Evolutionary conservation across 2,888 invertebrate species (phyloP), one percentile per base, ranked within the genome.

Genomic region (Drosophila flavopinicola): DNA sequence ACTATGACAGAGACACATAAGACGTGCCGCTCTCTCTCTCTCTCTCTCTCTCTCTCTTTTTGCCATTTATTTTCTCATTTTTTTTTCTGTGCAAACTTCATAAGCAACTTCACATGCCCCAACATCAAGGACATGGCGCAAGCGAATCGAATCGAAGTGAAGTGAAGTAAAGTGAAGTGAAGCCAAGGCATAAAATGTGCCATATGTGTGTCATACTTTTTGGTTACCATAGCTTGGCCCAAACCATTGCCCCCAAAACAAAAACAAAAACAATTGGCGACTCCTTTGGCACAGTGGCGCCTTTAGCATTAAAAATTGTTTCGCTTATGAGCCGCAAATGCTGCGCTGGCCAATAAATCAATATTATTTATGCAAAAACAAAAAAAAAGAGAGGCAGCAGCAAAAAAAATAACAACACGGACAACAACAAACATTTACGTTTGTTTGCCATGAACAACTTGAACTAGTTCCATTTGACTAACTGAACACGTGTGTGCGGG

Each of bases 291-390:
- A 24, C 53, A 47, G 53, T 35, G 74, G 58, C 58, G 58, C 45
- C 59, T 74, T 77, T 71, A 66, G 80, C 85, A 86, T 80, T 86
- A 80, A 86, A 70, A 74, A 80, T 86, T 44, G 78, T 59, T 66
- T 65, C 75, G 76, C 70, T 82, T 79, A 73, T 86, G 73, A 73
- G 77, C 78, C 85, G 65, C 82, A 85, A 79, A 86, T 80, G 74
- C 64, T 79, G 78, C 73, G 83, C 85, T 75, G 78, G 44, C 69
- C 84, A 82, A 83, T 85, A 85, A 85, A 85, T 85, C 85, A 88
- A 85, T 85, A 85, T 79, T 87, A 79, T 85, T 87, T 83, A 84
- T 84, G 87, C 85, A 82, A 85, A 79, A 85, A 59, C n/a, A n/a
- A 66, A 38, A 42, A 64, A 51, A 47, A 17, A 60, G 44, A 49